phyloP scores from a whole-genome alignment of 2,113 vertebrate genomes.

The Cinclus mexicanus region DNA sequence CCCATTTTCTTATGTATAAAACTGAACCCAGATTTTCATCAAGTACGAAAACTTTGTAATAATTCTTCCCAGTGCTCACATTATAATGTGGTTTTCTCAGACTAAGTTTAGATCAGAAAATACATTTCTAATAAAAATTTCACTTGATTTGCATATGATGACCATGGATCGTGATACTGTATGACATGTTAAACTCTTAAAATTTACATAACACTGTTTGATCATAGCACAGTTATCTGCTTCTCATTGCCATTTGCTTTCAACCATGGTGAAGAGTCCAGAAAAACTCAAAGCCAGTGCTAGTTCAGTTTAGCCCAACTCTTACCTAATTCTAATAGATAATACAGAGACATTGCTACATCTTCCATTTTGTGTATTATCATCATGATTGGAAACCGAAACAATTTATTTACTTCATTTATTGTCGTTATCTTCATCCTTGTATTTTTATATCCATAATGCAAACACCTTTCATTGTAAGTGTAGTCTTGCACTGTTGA shows the following conservation, averaged over 20 bases:
- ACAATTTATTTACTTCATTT: not conserved
- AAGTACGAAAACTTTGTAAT: not conserved
- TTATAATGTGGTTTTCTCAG: not conserved
- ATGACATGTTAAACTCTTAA: not conserved
- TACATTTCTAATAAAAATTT: not conserved
- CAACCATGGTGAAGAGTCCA: not conserved
- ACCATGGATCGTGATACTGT: not conserved
- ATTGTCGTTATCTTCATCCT: not conserved
- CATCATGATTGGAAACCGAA: not conserved
- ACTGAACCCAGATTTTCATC: not conserved
- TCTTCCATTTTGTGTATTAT: not conserved
- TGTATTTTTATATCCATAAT: not conserved
- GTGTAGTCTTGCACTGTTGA: not conserved
- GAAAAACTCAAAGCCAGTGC: not conserved
- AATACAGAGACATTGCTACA: not conserved
- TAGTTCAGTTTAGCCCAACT: not conserved
- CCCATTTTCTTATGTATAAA: not conserved
- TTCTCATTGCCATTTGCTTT: not conserved
- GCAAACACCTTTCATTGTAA: not conserved
- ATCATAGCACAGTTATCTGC: not conserved
- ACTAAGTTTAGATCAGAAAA: not conserved
- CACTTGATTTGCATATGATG: not conserved
- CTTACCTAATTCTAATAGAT: not conserved
- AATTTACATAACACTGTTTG: not conserved
- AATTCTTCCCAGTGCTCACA: not conserved